A percentile compares a stretch with the other conserved stretches of the same genome.
Evolutionary conservation across 2,113 vertebrate species (phyloP).

Genomic region (Neopipo cinnamomea): DNA sequence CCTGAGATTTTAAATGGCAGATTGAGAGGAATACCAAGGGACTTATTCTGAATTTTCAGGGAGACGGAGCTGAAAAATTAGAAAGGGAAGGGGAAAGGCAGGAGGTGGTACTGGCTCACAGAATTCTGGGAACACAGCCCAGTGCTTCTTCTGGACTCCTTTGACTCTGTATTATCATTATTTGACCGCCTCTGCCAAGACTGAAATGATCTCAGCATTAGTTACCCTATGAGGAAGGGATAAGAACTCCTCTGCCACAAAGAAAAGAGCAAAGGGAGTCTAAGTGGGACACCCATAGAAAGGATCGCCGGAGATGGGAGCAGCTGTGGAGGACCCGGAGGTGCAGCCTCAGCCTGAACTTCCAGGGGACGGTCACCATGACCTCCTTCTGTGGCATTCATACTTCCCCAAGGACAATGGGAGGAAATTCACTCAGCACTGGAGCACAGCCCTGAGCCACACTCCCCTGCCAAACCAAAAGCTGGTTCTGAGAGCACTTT

Average conservation of each 20-base stretch:
- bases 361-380: neutral
- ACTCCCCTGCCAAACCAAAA: neutral
- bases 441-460: neutral
- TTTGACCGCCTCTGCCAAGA: neutral
- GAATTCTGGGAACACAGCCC: neutral
- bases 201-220: neutral
- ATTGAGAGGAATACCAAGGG: neutral
- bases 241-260: neutral
- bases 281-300: neutral
- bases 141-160: neutral
- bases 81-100: neutral
- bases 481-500: neutral
- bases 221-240: neutral
- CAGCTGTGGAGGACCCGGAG: accelerated
- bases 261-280: neutral
- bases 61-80: neutral
- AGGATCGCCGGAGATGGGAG: neutral
- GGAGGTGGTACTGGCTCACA: neutral
- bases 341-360: neutral
- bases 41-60: neutral
- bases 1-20: neutral
- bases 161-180: neutral
- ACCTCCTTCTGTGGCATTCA: neutral
- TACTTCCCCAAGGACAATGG: neutral
- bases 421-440: neutral